Base-by-base conservation (phyloP, 1,140 invertebrate genomes). In the Drosophila trapezifrons region DNA sequence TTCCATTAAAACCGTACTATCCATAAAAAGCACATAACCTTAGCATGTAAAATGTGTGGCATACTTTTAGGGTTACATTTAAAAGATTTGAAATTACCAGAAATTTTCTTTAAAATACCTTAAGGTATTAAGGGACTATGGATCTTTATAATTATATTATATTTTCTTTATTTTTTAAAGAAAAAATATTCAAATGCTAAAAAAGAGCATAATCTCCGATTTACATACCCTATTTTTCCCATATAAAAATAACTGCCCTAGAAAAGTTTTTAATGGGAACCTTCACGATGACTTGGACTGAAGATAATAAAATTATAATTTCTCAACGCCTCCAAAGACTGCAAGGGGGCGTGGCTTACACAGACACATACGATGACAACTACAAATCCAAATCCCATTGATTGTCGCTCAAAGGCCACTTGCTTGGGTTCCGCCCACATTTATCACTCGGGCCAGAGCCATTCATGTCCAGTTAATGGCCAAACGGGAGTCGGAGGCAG, bases 381-480 rank as follows among this genome's bases (percentile, higher is more conserved):
- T 76, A 38, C 49, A 62, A 67, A 58, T 62, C 54, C 38, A 76
- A 67, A 65, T 52, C 49, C 67, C 57, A 76, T 76, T 76, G 73
- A 76, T 49, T 76, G 40, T 47, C 46, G 72, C 72, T 76, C 73
- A 47, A 77, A 59, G 65, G 55, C 74, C 64, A 78, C 75, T 77
- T 70, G 64, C 49, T 32, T 7, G 38, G 47, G 56, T 71, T 71
- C 51, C 66, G 52, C 52, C 67, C 57, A 56, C 52, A 77, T 77
- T 77, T 77, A 77, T 77, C 75, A 77, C 52, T 77, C 40, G 27
- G 18, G 25, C 12, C 25, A 38, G 52, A 37, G 35, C 74, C 64
- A 77, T 77, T 77, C 73, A 70, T 52, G 74, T 77, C 74, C 74
- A 77, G 73, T 77, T 77, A 77, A 77, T 77, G 65, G 74, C 57